Conservation (phyloP, 2,113 vertebrate genomes). For the Rhinogobius similis region DNA sequence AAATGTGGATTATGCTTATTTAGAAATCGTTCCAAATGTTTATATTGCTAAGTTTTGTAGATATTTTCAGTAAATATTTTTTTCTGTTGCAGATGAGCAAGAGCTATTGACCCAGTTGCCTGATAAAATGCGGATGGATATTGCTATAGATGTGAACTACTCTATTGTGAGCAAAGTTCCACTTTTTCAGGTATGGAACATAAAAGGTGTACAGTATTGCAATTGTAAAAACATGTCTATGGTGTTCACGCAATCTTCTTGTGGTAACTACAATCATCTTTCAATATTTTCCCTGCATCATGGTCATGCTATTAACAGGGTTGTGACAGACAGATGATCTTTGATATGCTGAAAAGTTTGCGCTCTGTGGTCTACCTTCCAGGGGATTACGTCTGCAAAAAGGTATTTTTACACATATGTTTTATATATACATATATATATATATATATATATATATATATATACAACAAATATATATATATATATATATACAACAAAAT, state of each 20-base stretch:
- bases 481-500: no score
- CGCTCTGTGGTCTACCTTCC: slow-evolving; percentile 94
- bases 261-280: not conserved
- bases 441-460: no score
- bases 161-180: slow-evolving; percentile 94
- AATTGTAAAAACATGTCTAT: not conserved
- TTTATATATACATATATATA: no score
- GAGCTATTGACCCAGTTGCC: slow-evolving; percentile 92
- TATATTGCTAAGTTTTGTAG: no score
- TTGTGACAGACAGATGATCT: slow-evolving; percentile 98
- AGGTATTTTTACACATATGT: slow-evolving; percentile 69
- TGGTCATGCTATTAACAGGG: slow-evolving; percentile 75
- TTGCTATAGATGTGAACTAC: slow-evolving; percentile 93
- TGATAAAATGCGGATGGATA: slow-evolving; percentile 96
- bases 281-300: not conserved
- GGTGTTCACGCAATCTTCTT: not conserved
- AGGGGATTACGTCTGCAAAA: slow-evolving; percentile 96
- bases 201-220: not conserved
- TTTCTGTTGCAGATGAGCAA: slow-evolving; percentile 84
- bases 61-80: not conserved
- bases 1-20: not conserved
- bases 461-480: no score
- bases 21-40: not conserved
- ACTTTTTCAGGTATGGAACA: slow-evolving; percentile 88
- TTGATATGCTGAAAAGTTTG: slow-evolving; percentile 95